Evolutionary conservation across 2,888 invertebrate genomes (phyloP).

Genomic region (Camptogramma bilineatum): DNA sequence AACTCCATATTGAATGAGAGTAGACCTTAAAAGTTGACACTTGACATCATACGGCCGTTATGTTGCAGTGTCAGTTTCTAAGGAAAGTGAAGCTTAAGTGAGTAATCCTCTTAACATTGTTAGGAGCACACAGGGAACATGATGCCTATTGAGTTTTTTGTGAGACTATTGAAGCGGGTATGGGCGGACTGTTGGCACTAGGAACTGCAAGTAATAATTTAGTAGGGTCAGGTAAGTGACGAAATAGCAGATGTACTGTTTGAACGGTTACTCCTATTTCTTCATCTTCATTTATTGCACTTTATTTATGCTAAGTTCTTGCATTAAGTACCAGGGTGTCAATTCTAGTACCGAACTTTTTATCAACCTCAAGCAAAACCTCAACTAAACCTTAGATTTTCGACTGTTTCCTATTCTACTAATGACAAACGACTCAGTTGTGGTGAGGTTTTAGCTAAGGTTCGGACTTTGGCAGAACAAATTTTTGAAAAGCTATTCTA

Average conservation of each 20-base stretch:
- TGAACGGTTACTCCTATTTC: neutral
- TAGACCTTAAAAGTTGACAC: neutral
- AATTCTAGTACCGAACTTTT: too few relatives aligned
- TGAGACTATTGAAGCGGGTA: constrained; percentile 18
- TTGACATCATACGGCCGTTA: neutral
- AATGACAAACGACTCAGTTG: too few relatives aligned
- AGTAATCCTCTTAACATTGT: constrained; percentile 36
- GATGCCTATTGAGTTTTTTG: constrained; percentile 41
- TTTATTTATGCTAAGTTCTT: neutral
- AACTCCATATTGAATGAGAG: too few relatives aligned
- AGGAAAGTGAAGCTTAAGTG: constrained; percentile 7
- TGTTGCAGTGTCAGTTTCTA: neutral
- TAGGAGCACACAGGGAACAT: constrained; percentile 40
- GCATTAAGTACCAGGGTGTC: too few relatives aligned
- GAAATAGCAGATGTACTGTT: constrained; percentile 24
- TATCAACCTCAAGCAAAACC: too few relatives aligned
- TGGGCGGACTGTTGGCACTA: constrained; percentile 44
- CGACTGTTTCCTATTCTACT: too few relatives aligned
- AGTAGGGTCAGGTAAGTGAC: constrained; percentile 17
- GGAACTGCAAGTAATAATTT: constrained; percentile 12
- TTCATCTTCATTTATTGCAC: neutral
- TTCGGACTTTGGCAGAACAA: too few relatives aligned
- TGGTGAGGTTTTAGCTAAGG: too few relatives aligned
- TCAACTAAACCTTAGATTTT: too few relatives aligned
- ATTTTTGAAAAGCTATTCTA: too few relatives aligned